Conservation (phyloP, 1,140 invertebrate genomes). For the Hyposmocoma kahamanoa region DNA sequence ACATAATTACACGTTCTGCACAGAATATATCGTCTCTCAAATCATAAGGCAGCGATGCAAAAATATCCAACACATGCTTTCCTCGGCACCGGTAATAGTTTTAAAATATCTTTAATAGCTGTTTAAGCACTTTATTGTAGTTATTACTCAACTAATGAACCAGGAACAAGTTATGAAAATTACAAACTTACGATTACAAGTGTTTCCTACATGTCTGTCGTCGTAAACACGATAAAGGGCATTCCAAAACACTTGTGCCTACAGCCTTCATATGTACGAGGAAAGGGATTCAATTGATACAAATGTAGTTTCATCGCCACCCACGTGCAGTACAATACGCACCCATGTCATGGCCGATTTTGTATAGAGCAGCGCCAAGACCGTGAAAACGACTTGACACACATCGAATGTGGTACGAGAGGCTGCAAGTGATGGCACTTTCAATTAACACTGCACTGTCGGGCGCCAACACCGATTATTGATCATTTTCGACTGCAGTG, state of each 20-base stretch:
- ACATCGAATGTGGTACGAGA: conserved; percentile 54
- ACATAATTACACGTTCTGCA: no score
- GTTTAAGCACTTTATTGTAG: no score
- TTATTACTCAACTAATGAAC: no score
- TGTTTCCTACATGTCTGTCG: background rate
- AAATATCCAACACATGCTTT: no score
- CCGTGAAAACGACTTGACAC: conserved; percentile 62
- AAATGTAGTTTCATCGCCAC: conserved; percentile 21
- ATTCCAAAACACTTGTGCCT: background rate
- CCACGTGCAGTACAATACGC: conserved; percentile 24
- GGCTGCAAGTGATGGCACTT: conserved; percentile 57
- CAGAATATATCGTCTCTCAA: no score
- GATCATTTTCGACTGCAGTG: conserved; percentile 49
- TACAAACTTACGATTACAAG: background rate
- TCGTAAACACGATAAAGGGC: no score
- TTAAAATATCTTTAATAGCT: no score
- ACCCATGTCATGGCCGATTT: conserved; percentile 47
- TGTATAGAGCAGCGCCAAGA: conserved; percentile 42
- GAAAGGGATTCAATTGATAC: conserved; percentile 14
- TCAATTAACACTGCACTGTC: conserved; percentile 60
- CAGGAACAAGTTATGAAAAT: background rate
- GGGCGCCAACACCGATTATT: conserved; percentile 36
- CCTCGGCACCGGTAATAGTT: background rate
- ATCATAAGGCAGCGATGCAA: no score
- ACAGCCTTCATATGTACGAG: background rate